These are phyloP conservation scores for Leptinotarsa haldemani DNA, from an alignment of 2,888 invertebrate species.

Conservation along the genomic window DNA sequence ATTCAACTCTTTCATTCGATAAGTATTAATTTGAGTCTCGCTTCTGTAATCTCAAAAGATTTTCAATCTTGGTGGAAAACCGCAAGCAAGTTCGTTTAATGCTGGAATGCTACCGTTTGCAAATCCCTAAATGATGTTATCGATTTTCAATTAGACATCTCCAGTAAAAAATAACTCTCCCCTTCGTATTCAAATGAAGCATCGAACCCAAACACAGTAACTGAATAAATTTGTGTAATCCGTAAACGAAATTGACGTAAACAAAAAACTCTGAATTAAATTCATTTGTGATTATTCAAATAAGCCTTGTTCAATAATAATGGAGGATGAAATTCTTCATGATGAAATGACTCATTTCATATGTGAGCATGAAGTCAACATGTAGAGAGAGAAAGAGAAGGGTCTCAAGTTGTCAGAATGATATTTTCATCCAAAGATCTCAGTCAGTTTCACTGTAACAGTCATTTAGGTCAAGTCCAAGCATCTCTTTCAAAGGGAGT, in stretches of 20 bases:
- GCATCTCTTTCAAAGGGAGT: too few species aligned
- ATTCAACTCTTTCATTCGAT: too few species aligned
- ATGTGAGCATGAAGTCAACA: too few species aligned
- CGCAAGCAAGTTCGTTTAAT: background rate
- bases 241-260: background rate
- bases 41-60: too few species aligned
- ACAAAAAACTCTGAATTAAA: background rate
- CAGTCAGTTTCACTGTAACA: too few species aligned
- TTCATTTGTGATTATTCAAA: background rate
- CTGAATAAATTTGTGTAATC: constrained; percentile 16
- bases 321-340: background rate
- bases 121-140: constrained; percentile 11
- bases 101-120: background rate
- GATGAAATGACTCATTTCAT: too few species aligned
- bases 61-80: background rate
- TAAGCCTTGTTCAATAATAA: background rate
- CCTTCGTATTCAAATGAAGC: constrained; percentile 15
- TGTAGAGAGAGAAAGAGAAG: too few species aligned
- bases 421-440: too few species aligned
- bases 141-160: constrained; percentile 15
- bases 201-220: background rate
- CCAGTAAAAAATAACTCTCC: background rate
- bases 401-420: too few species aligned
- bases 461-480: too few species aligned
- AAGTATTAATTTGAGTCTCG: too few species aligned